Percentiles rank a stretch among this genome's conserved stretches.
Conservation (phyloP, 2,888 invertebrate genomes). For the Crioceris asparagi region DNA sequence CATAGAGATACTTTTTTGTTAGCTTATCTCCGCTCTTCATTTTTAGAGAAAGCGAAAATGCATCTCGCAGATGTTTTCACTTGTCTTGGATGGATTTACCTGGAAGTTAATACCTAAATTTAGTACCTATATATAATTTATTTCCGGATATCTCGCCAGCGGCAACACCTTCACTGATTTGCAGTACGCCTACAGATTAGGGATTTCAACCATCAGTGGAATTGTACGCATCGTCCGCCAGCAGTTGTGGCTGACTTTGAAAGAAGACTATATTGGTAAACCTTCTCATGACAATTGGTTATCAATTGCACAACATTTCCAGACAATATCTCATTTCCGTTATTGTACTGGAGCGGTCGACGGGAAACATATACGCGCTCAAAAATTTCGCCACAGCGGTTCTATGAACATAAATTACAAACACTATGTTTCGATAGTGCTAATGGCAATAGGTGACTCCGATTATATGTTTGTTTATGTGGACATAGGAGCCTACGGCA, state of each 20-base stretch:
- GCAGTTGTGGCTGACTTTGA: constrained; percentile 7
- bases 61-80: constrained; percentile 5
- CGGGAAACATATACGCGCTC: constrained; percentile 9
- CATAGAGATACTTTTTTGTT: constrained; percentile 6
- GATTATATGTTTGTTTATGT: constrained; percentile 4
- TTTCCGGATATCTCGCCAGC: constrained; percentile 11
- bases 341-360: constrained; percentile 12
- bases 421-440: background rate
- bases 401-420: constrained; percentile 3
- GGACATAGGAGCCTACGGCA: constrained; percentile 5
- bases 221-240: constrained; percentile 6
- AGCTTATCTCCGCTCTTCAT: constrained; percentile 2
- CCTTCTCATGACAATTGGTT: constrained; percentile 11
- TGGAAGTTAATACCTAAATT: constrained; percentile 1
- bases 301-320: constrained; percentile 6
- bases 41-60: too few species aligned
- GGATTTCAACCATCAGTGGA: constrained; percentile 10
- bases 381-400: constrained; percentile 5
- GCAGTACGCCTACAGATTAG: constrained; percentile 11
- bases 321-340: constrained; percentile 8
- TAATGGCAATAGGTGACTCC: constrained; percentile 2
- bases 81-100: constrained; percentile 2
- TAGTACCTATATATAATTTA: constrained; percentile 5
- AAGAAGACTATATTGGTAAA: constrained; percentile 11
- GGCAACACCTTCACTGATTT: constrained; percentile 12